phyloP scores from a whole-genome alignment of 2,113 vertebrate genomes.

The Orcinus orca region DNA sequence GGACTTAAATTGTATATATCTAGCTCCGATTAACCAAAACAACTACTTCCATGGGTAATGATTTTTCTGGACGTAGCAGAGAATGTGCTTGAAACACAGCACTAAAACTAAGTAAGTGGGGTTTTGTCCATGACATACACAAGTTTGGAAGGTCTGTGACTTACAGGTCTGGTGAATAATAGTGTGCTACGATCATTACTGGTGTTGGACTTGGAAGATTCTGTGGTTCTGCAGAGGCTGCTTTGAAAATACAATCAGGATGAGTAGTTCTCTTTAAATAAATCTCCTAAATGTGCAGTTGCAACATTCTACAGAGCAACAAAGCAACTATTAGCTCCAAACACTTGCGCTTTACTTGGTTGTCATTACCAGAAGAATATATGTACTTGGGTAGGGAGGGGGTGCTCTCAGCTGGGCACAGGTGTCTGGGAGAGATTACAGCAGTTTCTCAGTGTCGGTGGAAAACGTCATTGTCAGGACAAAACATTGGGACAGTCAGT shows the following conservation, averaged over 20 bases:
- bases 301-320: background rate
- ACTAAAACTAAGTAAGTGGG: background rate
- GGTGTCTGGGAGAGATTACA: background rate
- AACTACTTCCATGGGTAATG: background rate
- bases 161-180: background rate
- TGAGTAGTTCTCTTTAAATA: background rate
- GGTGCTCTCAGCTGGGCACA: background rate
- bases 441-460: background rate
- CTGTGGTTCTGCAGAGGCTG: background rate
- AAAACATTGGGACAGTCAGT: background rate
- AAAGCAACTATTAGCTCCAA: background rate
- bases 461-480: background rate
- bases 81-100: background rate
- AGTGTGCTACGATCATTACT: background rate
- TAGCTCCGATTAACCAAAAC: background rate
- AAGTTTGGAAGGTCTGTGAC: background rate
- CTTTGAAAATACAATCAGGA: background rate
- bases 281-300: background rate
- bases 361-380: background rate
- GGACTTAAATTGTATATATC: background rate
- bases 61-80: background rate
- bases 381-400: background rate
- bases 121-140: background rate
- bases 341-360: background rate
- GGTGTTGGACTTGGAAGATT: background rate